Conservation (phyloP, 1,140 invertebrate species). For the Drosophila ficusphila region DNA sequence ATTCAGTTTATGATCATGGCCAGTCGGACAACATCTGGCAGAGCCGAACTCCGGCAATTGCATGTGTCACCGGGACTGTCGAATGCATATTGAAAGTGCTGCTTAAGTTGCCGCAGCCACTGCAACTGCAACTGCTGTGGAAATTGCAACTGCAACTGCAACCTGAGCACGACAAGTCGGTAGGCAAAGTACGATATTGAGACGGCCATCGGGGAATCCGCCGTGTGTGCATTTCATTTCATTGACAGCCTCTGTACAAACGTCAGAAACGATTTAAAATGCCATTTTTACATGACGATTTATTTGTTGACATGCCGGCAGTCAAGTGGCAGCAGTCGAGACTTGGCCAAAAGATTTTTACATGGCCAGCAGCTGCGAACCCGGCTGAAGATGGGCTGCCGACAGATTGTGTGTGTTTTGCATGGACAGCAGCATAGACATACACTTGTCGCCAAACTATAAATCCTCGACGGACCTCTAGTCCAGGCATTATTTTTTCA, state of each 20-base stretch:
- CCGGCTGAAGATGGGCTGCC: conserved; percentile 59
- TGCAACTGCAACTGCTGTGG: not conserved
- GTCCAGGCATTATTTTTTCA: conserved; percentile 6
- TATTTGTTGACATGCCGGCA: conserved; percentile 77
- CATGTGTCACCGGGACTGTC: conserved; percentile 17
- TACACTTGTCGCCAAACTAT: conserved; percentile 63
- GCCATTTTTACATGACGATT: conserved; percentile 83
- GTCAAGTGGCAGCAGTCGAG: conserved; percentile 36
- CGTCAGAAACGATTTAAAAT: conserved; percentile 81
- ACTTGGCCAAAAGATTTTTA: conserved; percentile 56
- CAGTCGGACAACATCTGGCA: conserved; percentile 19
- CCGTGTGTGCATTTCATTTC: conserved; percentile 78
- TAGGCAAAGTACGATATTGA: conserved; percentile 32
- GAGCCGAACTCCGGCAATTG: conserved; percentile 22
- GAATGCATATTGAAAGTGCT: conserved; percentile 27
- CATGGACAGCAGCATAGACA: conserved; percentile 33
- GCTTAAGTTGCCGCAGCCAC: conserved; percentile 5
- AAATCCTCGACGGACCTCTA: conserved; percentile 44
- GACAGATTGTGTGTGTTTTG: conserved; percentile 76
- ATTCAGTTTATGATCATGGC: conserved; percentile 38
- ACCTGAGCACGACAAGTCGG: conserved; percentile 6
- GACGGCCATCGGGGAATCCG: conserved; percentile 32
- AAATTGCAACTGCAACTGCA: not conserved
- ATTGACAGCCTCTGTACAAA: conserved; percentile 77
- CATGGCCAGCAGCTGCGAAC: conserved; percentile 65